Base-by-base conservation (phyloP, 2,797 vertebrate species). In the Poeciliopsis gracilis region DNA sequence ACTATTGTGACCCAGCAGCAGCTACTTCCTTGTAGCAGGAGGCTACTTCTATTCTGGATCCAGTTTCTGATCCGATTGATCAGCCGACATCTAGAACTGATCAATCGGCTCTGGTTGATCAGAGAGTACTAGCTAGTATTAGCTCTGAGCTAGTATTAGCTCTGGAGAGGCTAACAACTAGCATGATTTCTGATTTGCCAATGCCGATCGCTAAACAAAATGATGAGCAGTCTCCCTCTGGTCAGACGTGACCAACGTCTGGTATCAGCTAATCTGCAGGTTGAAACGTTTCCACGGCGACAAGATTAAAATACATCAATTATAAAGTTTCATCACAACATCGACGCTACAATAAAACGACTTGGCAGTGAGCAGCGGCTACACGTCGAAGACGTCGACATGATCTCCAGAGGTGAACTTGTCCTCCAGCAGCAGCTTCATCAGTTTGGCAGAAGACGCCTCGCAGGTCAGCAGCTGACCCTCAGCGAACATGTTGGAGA, bases 361-460 rank as follows among this genome's bases (percentile, higher is more conserved):
- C 4, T 13, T 1, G 20, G 36, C 11, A 18, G 30, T 8, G 61
- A 63, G 16, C 0, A 3, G 8, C 20, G 3, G 25, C 0, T 95
- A 97, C 46, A 93, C 0, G 4, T 97, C 93, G 0, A 95, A 97
- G 88, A 96, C 94, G 78, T 98, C 97, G 0, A 98, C 0, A 0
- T 98, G 98, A 1, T 93, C 96, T 6, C 98, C 98, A 0, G 97
- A 97, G 2, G 76, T 20, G 82, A 95, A 99, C 0, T 41, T 45
- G 77, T 98, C 94, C 9, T 96, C 91, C 12, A 95, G 93, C 49
- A 99, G 94, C 33, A 98, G 86, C 72, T 75, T 89, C 78, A 97
- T 76, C 81, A 99, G 93, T 81, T 97, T 98, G 77, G 91, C 88
- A 8, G 96, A 96, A 0, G 97, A 97, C 20, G 84, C 79, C 0